Percentiles rank a stretch among this genome's conserved stretches.
Evolutionary conservation across 2,888 invertebrate genomes (phyloP).

Genomic region (Nezara viridula): DNA sequence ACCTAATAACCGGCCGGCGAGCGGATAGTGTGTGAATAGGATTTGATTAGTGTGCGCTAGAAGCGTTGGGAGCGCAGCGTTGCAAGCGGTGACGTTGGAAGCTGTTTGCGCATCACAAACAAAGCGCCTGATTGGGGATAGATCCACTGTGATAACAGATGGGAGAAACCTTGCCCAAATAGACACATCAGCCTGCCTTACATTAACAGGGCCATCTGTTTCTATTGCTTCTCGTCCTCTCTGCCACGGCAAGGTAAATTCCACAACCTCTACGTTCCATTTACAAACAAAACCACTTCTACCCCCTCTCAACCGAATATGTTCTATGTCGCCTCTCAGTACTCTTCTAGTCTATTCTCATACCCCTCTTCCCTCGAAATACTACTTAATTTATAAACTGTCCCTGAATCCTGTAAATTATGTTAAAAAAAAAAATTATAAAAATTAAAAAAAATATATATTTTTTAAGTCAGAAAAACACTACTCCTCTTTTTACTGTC

Average conservation of each 20-base stretch:
- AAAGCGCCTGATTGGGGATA: slow-evolving; percentile 57
- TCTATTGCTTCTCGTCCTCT: slow-evolving; percentile 42
- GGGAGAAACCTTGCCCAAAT: slow-evolving; percentile 56
- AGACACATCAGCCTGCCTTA: slow-evolving; percentile 56
- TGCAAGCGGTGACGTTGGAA: slow-evolving; percentile 50
- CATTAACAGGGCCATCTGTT: slow-evolving; percentile 53
- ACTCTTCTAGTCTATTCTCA: neutral
- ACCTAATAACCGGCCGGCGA: slow-evolving; percentile 36
- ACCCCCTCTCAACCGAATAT: neutral
- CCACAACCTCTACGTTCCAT: slow-evolving; percentile 18
- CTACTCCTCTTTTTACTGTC: no score
- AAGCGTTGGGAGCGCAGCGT: slow-evolving; percentile 42
- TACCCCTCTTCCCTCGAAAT: neutral
- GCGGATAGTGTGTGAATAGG: slow-evolving; percentile 48
- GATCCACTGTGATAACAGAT: slow-evolving; percentile 53
- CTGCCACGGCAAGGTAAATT: slow-evolving; percentile 11
- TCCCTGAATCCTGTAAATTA: no score
- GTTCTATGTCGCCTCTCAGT: neutral
- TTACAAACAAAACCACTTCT: slow-evolving; percentile 28
- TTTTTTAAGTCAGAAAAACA: no score
- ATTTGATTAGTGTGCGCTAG: slow-evolving; percentile 43
- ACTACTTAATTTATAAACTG: no score
- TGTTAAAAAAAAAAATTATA: no score
- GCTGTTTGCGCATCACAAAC: slow-evolving; percentile 51
- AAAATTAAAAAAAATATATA: no score